phyloP scores from a whole-genome alignment of 2,113 vertebrate species.

The Archilochus colubris region DNA sequence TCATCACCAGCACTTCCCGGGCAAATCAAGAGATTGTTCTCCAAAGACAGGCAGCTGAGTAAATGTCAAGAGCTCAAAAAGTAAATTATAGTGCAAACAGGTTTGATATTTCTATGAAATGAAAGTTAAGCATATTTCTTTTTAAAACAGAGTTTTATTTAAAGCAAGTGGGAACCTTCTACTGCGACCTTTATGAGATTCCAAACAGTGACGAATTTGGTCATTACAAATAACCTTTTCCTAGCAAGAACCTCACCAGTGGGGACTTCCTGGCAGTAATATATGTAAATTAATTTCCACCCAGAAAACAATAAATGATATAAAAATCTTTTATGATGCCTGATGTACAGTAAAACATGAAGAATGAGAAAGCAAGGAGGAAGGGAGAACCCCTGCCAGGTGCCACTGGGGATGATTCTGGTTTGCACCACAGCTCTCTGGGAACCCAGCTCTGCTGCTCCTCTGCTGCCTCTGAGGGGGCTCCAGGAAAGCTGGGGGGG shows the following conservation, averaged over 20 bases:
- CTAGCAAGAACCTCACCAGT: conserved; percentile 65
- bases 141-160: conserved; percentile 85
- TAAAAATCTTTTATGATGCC: conserved; percentile 51
- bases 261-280: conserved; percentile 69
- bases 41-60: conserved; percentile 81
- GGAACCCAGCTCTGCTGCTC: neutral
- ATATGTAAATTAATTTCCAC: conserved; percentile 76
- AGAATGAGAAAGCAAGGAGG: neutral
- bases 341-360: neutral
- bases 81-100: conserved; percentile 86
- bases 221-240: conserved; percentile 88
- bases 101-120: conserved; percentile 88
- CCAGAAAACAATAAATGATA: conserved; percentile 54
- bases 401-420: neutral
- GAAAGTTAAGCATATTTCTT: conserved; percentile 82
- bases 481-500: too few relatives aligned
- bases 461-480: neutral
- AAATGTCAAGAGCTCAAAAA: conserved; percentile 85
- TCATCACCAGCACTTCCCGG: conserved; percentile 57
- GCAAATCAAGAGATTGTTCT: conserved; percentile 79
- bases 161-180: conserved; percentile 80
- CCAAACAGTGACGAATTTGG: conserved; percentile 86
- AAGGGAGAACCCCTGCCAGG: neutral
- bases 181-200: conserved; percentile 82
- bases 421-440: neutral